A percentile compares a stretch with the other conserved stretches of the same genome.
phyloP scores from a whole-genome alignment of 2,797 vertebrate genomes.

The Rallus crepitans region DNA sequence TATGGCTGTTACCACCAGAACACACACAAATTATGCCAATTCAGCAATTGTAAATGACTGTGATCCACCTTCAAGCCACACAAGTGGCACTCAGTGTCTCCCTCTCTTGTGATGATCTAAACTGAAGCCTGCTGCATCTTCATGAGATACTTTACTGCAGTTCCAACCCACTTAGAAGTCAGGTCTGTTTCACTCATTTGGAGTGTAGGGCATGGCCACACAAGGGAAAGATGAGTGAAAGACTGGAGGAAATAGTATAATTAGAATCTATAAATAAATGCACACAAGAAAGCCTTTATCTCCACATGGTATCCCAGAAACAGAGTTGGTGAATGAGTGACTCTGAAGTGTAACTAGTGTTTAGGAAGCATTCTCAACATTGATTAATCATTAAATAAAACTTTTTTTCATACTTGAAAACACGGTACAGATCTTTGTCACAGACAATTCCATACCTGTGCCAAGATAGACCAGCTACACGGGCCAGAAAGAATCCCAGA shows the following conservation, averaged over 20 bases:
- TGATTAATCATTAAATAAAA: neutral
- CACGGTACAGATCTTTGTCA: neutral
- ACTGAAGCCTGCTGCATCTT: neutral
- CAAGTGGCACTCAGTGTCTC: fast-evolving
- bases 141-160: neutral
- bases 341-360: neutral
- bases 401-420: neutral
- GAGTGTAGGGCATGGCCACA: neutral
- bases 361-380: neutral
- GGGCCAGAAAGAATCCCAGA: slow-evolving; percentile 89
- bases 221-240: neutral
- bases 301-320: neutral
- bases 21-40: neutral
- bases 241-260: neutral
- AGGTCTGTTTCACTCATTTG: neutral
- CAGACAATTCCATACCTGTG: slow-evolving; percentile 81
- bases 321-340: neutral
- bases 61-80: neutral
- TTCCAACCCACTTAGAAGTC: neutral
- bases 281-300: neutral
- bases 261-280: neutral
- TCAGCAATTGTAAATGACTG: neutral
- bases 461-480: slow-evolving; percentile 89
- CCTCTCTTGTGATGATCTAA: neutral
- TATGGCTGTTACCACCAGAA: neutral